These are phyloP conservation scores for Atractosteus spatula DNA, from an alignment of 2,113 vertebrate genomes.

Conservation along the genomic window DNA sequence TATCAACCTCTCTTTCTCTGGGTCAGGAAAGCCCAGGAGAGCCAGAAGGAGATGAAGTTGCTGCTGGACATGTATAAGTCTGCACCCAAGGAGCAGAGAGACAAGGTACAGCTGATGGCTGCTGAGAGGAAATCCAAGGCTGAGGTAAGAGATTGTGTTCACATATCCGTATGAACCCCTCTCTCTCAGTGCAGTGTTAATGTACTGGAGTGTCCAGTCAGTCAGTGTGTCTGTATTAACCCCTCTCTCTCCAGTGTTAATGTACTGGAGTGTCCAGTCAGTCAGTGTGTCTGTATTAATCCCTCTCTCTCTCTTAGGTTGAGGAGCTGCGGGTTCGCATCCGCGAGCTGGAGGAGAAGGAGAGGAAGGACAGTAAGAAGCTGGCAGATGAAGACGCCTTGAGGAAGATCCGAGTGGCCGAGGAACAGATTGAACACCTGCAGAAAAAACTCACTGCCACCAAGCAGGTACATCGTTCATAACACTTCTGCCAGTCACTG, in stretches of 20 bases:
- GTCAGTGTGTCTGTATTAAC: background rate
- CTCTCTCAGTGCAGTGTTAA: background rate
- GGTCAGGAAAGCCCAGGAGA: slow-evolving; percentile 86
- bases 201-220: too few species aligned
- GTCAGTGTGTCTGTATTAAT: background rate
- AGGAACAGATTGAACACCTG: slow-evolving; percentile 88
- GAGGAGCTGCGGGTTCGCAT: slow-evolving; percentile 80
- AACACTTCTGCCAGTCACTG: too few species aligned
- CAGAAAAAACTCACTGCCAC: slow-evolving; percentile 89
- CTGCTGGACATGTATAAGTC: slow-evolving; percentile 93
- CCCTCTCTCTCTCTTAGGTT: slow-evolving; percentile 54
- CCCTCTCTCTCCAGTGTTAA: background rate
- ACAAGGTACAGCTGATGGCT: slow-evolving; percentile 93
- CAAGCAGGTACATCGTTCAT: slow-evolving; percentile 70
- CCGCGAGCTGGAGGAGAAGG: slow-evolving; percentile 84
- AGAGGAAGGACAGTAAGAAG: slow-evolving; percentile 87
- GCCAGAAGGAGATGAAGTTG: slow-evolving; percentile 92
- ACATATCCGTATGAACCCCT: background rate
- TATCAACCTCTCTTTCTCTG: background rate
- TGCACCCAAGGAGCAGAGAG: slow-evolving; percentile 86
- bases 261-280: too few species aligned
- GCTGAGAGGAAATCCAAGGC: slow-evolving; percentile 89
- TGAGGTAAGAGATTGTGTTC: slow-evolving; percentile 64
- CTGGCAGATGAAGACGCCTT: slow-evolving; percentile 87
- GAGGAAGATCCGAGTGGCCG: slow-evolving; percentile 81